phyloP scores from a whole-genome alignment of 2,797 vertebrate genomes.

The Pteronotus mesoamericanus region DNA sequence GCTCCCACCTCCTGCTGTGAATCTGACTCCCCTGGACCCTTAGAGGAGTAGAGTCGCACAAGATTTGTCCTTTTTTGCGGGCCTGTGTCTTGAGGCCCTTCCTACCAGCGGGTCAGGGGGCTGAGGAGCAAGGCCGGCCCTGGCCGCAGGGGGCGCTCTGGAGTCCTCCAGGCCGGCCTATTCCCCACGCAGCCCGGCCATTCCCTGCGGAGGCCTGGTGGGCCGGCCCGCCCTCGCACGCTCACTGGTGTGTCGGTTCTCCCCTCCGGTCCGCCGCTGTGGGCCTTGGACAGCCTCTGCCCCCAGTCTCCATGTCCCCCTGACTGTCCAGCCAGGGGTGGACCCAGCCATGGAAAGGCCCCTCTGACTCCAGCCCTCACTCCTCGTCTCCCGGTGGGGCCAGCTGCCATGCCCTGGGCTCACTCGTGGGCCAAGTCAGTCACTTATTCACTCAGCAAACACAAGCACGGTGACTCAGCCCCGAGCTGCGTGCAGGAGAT shows the following conservation, averaged over 20 bases:
- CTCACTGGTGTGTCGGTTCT: not conserved
- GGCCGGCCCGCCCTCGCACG: rapidly evolving
- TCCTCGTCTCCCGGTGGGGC: not conserved
- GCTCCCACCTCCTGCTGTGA: not conserved
- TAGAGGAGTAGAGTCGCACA: rapidly evolving
- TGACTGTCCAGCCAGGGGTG: not conserved
- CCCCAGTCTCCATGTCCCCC: not conserved
- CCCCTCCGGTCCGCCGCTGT: rapidly evolving
- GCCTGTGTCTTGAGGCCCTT: not conserved
- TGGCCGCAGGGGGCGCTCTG: not conserved
- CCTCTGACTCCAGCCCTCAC: not conserved
- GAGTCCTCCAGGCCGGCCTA: not conserved
- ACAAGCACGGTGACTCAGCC: rapidly evolving
- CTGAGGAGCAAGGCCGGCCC: not conserved
- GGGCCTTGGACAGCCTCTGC: not conserved
- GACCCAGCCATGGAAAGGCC: rapidly evolving
- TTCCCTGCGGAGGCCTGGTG: rapidly evolving
- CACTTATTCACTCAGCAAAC: not conserved
- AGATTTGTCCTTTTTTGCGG: rapidly evolving
- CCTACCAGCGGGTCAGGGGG: rapidly evolving
- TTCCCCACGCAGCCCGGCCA: rapidly evolving
- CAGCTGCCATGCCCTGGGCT: rapidly evolving
- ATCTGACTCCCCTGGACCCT: too few species aligned
- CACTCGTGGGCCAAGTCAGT: not conserved
- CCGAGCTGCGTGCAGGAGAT: not conserved